Evolutionary conservation across 2,797 vertebrate species (phyloP).

Genomic region (Simalia tracyae): DNA sequence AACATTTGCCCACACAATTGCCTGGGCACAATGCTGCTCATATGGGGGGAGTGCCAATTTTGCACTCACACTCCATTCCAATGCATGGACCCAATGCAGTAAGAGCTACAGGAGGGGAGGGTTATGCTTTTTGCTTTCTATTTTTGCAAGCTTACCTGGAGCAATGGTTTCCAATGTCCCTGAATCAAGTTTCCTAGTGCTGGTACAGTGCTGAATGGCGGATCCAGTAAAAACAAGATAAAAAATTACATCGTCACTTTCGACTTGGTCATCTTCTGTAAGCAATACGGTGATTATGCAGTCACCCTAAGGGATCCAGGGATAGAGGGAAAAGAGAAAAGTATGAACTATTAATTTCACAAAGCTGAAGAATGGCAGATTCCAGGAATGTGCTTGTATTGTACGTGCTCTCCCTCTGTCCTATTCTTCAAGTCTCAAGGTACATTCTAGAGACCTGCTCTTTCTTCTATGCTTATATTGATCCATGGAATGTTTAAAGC

Average conservation of each 20-base stretch:
- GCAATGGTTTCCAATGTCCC: slow-evolving; percentile 88
- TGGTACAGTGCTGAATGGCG: slow-evolving; percentile 88
- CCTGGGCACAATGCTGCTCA: neutral
- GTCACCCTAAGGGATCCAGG: slow-evolving; percentile 78
- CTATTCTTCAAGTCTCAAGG: neutral
- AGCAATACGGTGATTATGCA: slow-evolving; percentile 90
- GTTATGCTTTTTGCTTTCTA: too few species aligned
- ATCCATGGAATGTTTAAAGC: too few species aligned
- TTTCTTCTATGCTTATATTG: too few species aligned
- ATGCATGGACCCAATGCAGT: neutral
- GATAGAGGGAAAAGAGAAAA: neutral
- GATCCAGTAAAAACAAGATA: slow-evolving; percentile 92
- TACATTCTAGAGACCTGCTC: too few species aligned
- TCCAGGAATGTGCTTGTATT: neutral
- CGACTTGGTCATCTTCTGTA: slow-evolving; percentile 81
- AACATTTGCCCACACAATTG: neutral
- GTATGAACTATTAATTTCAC: neutral
- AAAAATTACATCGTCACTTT: slow-evolving; percentile 81
- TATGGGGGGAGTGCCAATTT: neutral
- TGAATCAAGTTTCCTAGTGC: slow-evolving; percentile 83
- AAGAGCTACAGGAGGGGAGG: too few species aligned
- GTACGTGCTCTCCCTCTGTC: too few species aligned
- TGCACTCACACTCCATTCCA: neutral
- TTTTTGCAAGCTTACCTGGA: slow-evolving; percentile 80
- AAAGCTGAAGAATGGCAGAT: neutral